Evolutionary conservation across 2,888 invertebrate species (phyloP), one percentile per base, ranked within the genome.

Genomic region (Himalopsyche tibetana): DNA sequence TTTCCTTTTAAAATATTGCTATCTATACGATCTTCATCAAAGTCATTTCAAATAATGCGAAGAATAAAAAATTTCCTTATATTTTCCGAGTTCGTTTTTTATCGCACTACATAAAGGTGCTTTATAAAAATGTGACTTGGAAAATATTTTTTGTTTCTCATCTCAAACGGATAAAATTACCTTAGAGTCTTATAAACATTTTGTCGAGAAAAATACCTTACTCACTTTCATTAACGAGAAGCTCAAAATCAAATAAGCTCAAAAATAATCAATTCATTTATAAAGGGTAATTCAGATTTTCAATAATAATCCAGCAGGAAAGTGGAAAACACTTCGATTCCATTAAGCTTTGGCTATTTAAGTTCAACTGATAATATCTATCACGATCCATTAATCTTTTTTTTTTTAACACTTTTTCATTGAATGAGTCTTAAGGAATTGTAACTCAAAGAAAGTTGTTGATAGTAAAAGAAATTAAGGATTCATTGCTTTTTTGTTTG

Each of bases 351-450:
- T 36, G 19, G 28, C 80, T 28, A 36, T 80, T 80, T 80, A 80
- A 38, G 80, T 80, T 42, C 28, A 40, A 80, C 80, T 38, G 80
- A 80, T 80, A 40, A 5, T 36, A n/a, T 42, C 80, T 80, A 80
- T 80, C 80, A 42, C 11, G 80, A 40, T 40, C 80, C 38, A 80
- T 80, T 80, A 80, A 80, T 80, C 80, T 80, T 80, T 51, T 51
- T 80, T 80, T 80, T 4, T 38, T 40, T 8, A 42, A 80, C 36
- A 40, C 80, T 38, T 36, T 79, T 36, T 80, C 80, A 9, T 80
- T 40, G 15, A 80, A 12, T 4, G 11, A 15, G 63, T 19, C 19
- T 63, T 63, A 19, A 11, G 4, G 5, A 19, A 63, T 63, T 19
- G 63, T 63, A 19, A 63, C 63, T 19, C 28, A 56, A 56, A 19